These are phyloP conservation scores for Heliconius ismenius DNA, from an alignment of 2,888 invertebrate genomes.

Conservation along the genomic window DNA sequence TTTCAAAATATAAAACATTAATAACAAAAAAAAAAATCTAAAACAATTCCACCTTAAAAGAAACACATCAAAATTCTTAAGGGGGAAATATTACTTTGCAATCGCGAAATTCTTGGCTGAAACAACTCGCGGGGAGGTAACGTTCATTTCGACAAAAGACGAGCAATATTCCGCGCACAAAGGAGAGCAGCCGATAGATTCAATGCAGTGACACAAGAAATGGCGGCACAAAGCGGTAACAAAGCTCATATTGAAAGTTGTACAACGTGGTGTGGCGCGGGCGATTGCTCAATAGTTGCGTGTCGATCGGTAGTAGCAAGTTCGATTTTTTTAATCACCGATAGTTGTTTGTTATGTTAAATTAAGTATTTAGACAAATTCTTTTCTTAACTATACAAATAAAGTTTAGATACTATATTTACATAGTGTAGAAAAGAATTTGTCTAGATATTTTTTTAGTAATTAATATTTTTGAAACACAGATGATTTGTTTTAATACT, in stretches of 20 bases:
- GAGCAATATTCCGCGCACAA: constrained; percentile 81
- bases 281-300: constrained; percentile 43
- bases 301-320: constrained; percentile 7
- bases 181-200: constrained; percentile 81
- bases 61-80: constrained; percentile 80
- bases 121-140: constrained; percentile 80
- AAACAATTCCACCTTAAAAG: constrained; percentile 78
- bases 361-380: too few species aligned
- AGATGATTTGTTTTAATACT: background rate
- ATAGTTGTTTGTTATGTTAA: background rate
- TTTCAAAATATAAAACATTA: constrained; percentile 60
- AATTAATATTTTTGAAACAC: too few species aligned
- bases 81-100: constrained; percentile 81
- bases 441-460: background rate
- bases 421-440: too few species aligned
- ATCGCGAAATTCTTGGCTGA: constrained; percentile 79
- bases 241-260: constrained; percentile 79
- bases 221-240: constrained; percentile 78
- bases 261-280: constrained; percentile 53
- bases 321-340: background rate
- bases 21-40: constrained; percentile 45
- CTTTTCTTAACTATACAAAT: too few species aligned
- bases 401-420: too few species aligned
- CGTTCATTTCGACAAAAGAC: constrained; percentile 81
- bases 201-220: constrained; percentile 82